These are phyloP conservation scores for Apis laboriosa DNA, from an alignment of 1,140 invertebrate species.

Conservation along the genomic window DNA sequence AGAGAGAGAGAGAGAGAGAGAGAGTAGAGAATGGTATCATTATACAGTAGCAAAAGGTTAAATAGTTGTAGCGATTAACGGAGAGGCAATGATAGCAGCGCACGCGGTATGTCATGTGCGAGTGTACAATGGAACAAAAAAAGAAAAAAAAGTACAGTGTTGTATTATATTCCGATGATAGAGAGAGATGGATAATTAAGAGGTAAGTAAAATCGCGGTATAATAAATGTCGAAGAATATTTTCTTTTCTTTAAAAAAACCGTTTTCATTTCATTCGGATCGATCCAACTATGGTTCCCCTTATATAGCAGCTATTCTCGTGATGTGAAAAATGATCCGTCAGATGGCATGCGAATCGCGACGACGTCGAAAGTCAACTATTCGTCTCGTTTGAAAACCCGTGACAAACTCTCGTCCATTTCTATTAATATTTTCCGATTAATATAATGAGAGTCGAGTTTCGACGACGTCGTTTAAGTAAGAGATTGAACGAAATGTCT, in stretches of 20 bases:
- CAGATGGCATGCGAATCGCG: slow-evolving; percentile 14
- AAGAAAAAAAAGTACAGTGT: slow-evolving; percentile 51
- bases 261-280: slow-evolving; percentile 11
- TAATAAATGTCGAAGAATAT: neutral
- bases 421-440: too few species aligned
- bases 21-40: slow-evolving; percentile 30
- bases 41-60: neutral
- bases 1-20: slow-evolving; percentile 7
- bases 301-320: neutral
- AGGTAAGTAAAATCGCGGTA: too few species aligned
- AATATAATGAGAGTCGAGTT: neutral
- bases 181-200: neutral
- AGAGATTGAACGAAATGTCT: neutral
- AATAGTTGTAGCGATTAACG: slow-evolving; percentile 26
- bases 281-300: neutral
- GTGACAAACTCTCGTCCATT: neutral
- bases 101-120: slow-evolving; percentile 45
- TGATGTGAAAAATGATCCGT: neutral
- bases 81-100: slow-evolving; percentile 27
- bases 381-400: neutral
- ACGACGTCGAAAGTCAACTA: slow-evolving; percentile 1
- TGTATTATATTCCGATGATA: slow-evolving; percentile 30
- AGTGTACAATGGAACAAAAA: slow-evolving; percentile 45
- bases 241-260: neutral
- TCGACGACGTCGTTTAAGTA: neutral